Conservation (phyloP, 1,140 invertebrate genomes). For the Trichonephila inaurata region DNA sequence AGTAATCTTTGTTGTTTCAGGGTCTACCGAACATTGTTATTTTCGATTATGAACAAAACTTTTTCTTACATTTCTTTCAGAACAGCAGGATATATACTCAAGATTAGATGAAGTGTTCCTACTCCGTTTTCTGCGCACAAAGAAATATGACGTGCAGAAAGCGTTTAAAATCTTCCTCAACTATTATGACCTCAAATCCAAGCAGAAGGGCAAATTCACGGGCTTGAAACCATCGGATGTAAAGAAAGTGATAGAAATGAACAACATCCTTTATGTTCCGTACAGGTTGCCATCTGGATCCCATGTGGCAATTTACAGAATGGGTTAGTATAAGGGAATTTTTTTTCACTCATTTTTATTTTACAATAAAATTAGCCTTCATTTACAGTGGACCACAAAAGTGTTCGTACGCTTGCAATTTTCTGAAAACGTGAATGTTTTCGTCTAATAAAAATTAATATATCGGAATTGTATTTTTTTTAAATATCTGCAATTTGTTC, state of each 20-base stretch:
- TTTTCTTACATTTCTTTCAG: neutral
- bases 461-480: too few species aligned
- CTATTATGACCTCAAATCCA: constrained; percentile 88
- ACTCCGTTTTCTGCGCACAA: constrained; percentile 89
- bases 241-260: constrained; percentile 58
- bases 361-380: too few species aligned
- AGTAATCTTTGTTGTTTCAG: too few species aligned
- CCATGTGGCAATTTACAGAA: constrained; percentile 40
- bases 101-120: constrained; percentile 88
- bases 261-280: neutral
- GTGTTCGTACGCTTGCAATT: too few species aligned
- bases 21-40: too few species aligned
- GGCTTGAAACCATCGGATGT: constrained; percentile 12
- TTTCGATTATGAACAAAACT: too few species aligned
- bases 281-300: constrained; percentile 37
- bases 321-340: constrained; percentile 26
- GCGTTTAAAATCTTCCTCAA: constrained; percentile 88
- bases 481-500: too few species aligned
- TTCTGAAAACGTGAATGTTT: too few species aligned
- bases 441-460: too few species aligned
- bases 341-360: neutral
- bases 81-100: constrained; percentile 32
- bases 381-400: too few species aligned
- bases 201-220: constrained; percentile 82
- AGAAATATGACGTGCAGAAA: constrained; percentile 89